Percentiles rank a stretch among this genome's conserved stretches.
Conservation (phyloP, 2,888 invertebrate species). For the Scelioninae gen. 1 region DNA sequence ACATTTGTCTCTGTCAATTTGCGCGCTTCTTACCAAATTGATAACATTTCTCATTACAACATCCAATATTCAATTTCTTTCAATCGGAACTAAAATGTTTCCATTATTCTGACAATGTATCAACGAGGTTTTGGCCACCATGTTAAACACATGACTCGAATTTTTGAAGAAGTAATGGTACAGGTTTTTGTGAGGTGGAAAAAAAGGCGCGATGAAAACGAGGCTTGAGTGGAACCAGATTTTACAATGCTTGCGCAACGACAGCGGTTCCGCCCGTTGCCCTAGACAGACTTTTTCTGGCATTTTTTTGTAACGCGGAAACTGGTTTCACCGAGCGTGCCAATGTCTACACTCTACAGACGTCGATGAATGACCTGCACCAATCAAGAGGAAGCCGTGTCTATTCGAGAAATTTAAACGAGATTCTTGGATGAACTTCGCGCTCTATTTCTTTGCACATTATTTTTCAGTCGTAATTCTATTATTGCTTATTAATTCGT, state of each 20-base stretch:
- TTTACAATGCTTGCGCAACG: constrained; percentile 73
- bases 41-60: background rate
- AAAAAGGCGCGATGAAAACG: constrained; percentile 50
- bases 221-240: constrained; percentile 66
- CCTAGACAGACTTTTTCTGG: constrained; percentile 68
- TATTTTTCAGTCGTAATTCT: background rate
- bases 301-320: constrained; percentile 73
- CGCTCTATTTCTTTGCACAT: constrained; percentile 29
- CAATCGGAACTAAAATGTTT: constrained; percentile 2
- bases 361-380: constrained; percentile 66
- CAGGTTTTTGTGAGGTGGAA: constrained; percentile 23
- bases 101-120: constrained; percentile 19
- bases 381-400: constrained; percentile 58
- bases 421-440: constrained; percentile 58
- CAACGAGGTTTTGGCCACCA: constrained; percentile 23
- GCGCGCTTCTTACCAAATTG: too few species aligned
- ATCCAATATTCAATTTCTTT: background rate
- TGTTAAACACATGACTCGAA: constrained; percentile 12
- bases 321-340: constrained; percentile 72
- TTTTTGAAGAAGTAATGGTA: constrained; percentile 23
- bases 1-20: too few species aligned
- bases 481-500: constrained; percentile 34
- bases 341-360: constrained; percentile 43
- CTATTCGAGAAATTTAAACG: constrained; percentile 51
- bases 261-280: constrained; percentile 66